A percentile compares a stretch with the other conserved stretches of the same genome.
phyloP scores from a whole-genome alignment of 2,113 vertebrate genomes.

The Callorhinus ursinus region DNA sequence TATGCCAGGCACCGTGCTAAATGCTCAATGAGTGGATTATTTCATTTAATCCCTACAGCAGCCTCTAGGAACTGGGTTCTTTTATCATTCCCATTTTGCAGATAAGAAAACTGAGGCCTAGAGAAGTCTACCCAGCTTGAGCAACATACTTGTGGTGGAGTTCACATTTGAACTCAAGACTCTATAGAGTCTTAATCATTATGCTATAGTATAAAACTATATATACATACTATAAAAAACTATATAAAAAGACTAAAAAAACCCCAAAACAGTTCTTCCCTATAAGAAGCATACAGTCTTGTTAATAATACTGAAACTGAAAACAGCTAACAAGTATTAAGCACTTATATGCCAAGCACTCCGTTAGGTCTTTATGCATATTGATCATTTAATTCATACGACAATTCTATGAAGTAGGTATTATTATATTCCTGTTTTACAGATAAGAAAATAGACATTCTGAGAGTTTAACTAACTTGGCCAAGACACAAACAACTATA shows the following conservation, averaged over 20 bases:
- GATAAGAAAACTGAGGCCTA: conserved; percentile 19
- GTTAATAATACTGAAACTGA: conserved; percentile 23
- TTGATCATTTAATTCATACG: neutral
- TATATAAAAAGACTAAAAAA: too few species aligned
- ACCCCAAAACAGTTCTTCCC: neutral
- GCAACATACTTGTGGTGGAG: neutral
- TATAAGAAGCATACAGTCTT: neutral
- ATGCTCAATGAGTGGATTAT: neutral
- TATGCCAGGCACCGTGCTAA: neutral
- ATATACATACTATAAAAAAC: too few species aligned
- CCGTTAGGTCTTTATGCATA: neutral
- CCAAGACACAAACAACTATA: neutral
- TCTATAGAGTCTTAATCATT: neutral
- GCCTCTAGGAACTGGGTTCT: neutral
- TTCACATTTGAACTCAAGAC: conserved; percentile 9
- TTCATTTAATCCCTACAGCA: neutral
- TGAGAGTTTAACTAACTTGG: conserved; percentile 24
- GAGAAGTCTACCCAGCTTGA: neutral
- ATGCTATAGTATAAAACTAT: neutral
- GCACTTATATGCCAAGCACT: neutral
- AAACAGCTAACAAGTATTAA: neutral
- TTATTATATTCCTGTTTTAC: neutral
- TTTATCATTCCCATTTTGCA: neutral
- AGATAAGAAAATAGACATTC: conserved; percentile 37
- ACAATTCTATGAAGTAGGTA: neutral